Conservation (phyloP, 1,140 invertebrate species). For the Cotesia chilonis region DNA sequence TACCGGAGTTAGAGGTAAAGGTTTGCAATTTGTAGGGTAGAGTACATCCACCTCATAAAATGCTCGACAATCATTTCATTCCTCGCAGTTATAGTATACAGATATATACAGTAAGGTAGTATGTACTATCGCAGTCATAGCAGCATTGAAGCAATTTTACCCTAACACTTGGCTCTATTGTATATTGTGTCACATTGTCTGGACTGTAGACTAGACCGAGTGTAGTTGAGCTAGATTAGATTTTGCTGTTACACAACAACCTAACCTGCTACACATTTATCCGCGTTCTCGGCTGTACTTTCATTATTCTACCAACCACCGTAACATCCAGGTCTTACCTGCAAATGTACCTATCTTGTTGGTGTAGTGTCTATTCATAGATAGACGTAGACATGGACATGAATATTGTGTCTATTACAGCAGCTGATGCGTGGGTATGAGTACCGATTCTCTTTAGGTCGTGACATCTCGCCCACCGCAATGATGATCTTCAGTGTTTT, state of each 20-base stretch:
- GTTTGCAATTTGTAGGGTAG: too few relatives aligned
- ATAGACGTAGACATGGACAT: not conserved
- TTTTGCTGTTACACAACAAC: constrained; percentile 45
- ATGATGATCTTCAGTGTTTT: constrained; percentile 13
- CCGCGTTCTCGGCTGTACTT: not conserved
- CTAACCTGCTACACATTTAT: constrained; percentile 36
- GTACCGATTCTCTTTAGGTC: constrained; percentile 28
- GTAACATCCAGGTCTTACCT: too few relatives aligned
- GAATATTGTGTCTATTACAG: constrained; percentile 18
- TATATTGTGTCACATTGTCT: constrained; percentile 51
- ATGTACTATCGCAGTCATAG: constrained; percentile 36
- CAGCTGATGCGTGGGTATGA: constrained; percentile 27
- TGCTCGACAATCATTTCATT: too few relatives aligned
- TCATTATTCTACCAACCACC: not conserved
- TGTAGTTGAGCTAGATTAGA: constrained; percentile 50
- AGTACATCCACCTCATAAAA: too few relatives aligned
- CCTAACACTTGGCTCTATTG: constrained; percentile 41
- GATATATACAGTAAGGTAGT: constrained; percentile 9
- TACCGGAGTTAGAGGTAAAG: too few relatives aligned
- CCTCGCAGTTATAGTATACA: too few relatives aligned
- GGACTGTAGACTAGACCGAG: constrained; percentile 44
- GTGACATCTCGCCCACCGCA: constrained; percentile 26
- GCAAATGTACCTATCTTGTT: too few relatives aligned
- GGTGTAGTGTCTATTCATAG: too few relatives aligned
- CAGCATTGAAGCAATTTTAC: constrained; percentile 27